phyloP scores from a whole-genome alignment of 2,113 vertebrate species.

The Syrmaticus mikado region DNA sequence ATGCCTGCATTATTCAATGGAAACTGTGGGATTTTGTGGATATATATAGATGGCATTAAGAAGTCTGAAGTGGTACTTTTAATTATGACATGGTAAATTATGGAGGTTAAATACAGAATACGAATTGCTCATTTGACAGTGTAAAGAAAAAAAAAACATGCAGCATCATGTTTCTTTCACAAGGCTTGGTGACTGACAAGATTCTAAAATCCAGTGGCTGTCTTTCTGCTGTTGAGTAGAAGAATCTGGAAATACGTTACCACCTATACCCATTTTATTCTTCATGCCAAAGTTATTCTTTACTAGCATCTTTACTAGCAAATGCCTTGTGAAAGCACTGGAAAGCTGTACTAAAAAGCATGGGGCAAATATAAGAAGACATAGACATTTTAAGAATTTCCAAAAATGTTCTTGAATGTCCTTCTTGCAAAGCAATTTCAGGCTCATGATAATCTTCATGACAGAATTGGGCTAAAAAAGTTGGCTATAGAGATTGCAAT shows the following conservation, averaged over 20 bases:
- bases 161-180: neutral
- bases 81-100: neutral
- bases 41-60: neutral
- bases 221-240: neutral
- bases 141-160: neutral
- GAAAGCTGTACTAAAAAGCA: neutral
- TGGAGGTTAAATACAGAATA: neutral
- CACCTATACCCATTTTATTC: neutral
- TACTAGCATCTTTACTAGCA: neutral
- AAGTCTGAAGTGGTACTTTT: neutral
- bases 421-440: neutral
- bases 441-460: neutral
- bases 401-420: neutral
- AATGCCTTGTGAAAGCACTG: neutral
- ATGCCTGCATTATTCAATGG: neutral
- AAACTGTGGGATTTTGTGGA: neutral
- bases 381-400: neutral
- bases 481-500: neutral
- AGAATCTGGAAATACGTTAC: neutral
- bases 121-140: neutral
- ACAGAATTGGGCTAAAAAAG: neutral
- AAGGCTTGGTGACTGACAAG: neutral
- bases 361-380: neutral
- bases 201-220: neutral
- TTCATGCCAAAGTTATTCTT: neutral